Conservation (phyloP, 2,797 vertebrate genomes). For the Setipinna tenuifilis region DNA sequence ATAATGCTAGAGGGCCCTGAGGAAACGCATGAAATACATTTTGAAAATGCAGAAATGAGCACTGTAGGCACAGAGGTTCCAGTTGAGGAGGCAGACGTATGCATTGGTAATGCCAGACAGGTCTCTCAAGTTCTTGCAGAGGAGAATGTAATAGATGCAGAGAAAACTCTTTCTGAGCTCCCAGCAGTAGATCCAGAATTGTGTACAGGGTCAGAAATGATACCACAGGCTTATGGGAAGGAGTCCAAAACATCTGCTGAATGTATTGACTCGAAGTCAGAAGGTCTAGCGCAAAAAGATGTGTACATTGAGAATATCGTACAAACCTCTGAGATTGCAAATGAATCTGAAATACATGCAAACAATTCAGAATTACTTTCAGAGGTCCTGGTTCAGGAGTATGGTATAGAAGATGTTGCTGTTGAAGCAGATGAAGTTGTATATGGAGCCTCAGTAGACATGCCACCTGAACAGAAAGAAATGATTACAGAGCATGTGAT, state of each 20-base stretch:
- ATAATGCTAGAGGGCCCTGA: not conserved
- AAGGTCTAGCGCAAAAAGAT: not conserved
- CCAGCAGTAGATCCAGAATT: not conserved
- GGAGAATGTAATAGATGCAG: not conserved
- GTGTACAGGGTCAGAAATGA: not conserved
- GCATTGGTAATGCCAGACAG: not conserved
- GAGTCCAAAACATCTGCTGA: not conserved
- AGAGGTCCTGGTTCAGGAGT: not conserved
- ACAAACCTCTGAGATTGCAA: not conserved
- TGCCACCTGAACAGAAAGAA: conserved; percentile 2
- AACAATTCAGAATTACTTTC: not conserved
- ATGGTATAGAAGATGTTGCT: not conserved
- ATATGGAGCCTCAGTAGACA: not conserved
- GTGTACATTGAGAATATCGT: not conserved
- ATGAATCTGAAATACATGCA: not conserved
- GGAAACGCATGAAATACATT: not conserved
- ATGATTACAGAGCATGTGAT: not conserved
- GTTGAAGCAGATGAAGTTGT: not conserved
- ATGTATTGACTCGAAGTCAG: not conserved
- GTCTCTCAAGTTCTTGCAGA: not conserved
- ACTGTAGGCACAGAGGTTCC: not conserved
- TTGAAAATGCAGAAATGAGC: conserved; percentile 6
- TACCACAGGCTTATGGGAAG: not conserved
- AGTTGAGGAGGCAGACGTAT: conserved; percentile 11
- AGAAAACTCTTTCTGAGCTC: not conserved